A percentile compares a stretch with the other conserved stretches of the same genome.
phyloP scores from a whole-genome alignment of 2,797 vertebrate genomes.

The Anas bahamensis region DNA sequence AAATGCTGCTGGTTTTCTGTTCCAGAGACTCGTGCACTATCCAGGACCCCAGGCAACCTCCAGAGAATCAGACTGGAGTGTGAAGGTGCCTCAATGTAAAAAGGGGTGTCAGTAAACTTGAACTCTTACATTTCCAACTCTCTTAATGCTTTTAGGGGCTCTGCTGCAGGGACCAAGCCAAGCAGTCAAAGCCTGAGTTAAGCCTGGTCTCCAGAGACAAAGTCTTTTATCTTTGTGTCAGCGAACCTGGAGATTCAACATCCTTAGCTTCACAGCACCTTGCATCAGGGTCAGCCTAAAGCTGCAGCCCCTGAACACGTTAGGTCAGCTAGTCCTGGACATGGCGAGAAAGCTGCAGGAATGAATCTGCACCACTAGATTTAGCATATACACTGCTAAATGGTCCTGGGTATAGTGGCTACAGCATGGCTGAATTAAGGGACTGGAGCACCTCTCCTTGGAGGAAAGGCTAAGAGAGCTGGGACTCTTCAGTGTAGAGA shows the following conservation, averaged over 20 bases:
- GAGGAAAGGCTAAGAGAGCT: too few relatives aligned
- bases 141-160: neutral
- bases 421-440: neutral
- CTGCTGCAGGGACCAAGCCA: neutral
- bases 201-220: neutral
- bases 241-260: neutral
- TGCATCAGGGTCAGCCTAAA: neutral
- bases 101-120: neutral
- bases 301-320: neutral
- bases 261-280: neutral
- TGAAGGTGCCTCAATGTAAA: neutral
- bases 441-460: neutral
- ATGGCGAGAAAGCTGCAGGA: neutral
- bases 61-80: neutral
- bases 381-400: neutral
- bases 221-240: neutral
- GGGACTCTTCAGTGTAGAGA: too few relatives aligned
- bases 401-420: neutral
- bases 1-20: neutral
- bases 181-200: neutral
- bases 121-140: neutral
- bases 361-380: too few relatives aligned
- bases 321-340: neutral
- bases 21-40: neutral
- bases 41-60: neutral